Conservation (phyloP, 2,888 invertebrate species). For the Pediacus dermestoides region DNA sequence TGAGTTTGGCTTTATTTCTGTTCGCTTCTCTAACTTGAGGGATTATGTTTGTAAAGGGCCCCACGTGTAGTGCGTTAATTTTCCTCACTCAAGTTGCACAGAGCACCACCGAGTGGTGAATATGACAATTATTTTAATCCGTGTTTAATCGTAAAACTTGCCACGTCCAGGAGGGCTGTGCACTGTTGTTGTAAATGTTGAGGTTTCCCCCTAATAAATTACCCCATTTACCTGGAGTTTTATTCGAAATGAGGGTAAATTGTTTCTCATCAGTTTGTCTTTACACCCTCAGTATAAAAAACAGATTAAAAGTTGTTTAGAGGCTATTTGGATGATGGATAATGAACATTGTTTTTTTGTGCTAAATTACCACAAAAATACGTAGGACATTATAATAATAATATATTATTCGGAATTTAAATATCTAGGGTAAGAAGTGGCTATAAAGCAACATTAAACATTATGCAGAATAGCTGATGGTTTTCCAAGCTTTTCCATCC, state of each 20-base stretch:
- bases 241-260: neutral
- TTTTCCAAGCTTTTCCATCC: no score
- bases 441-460: conserved; percentile 1
- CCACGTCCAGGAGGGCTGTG: neutral
- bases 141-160: conserved; percentile 3
- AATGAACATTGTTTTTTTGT: no score
- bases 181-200: neutral
- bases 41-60: conserved; percentile 26
- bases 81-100: conserved; percentile 10
- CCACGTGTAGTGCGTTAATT: conserved; percentile 28
- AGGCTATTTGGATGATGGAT: no score
- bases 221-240: conserved; percentile 2
- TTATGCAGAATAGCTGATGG: conserved; percentile 1
- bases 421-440: neutral
- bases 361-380: no score
- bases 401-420: conserved; percentile 1
- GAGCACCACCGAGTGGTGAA: conserved; percentile 9
- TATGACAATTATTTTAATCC: conserved; percentile 22
- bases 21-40: conserved; percentile 17
- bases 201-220: neutral
- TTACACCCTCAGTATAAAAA: no score
- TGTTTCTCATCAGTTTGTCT: neutral
- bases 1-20: neutral
- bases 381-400: no score
- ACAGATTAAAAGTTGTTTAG: no score